Evolutionary conservation across 2,888 invertebrate species (phyloP), one percentile per base, ranked within the genome.

Genomic region (Elaeidobius kamerunicus): DNA sequence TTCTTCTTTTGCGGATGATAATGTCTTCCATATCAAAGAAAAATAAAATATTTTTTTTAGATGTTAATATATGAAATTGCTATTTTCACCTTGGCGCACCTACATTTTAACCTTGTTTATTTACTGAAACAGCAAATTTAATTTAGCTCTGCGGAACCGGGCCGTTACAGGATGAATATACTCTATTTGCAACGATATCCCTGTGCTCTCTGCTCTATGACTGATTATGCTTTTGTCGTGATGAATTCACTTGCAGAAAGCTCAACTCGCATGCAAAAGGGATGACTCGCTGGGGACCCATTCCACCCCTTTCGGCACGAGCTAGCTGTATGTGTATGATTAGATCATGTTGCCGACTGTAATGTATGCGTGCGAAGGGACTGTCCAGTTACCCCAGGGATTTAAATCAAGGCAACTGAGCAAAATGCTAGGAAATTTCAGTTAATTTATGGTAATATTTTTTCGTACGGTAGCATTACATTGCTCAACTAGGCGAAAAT

Each of bases 331-430:
- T 45, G 34, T 46, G 35, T 49, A 42, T 57, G 52, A 57, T 57
- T 57, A 55, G 55, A 55, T 55, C 52, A 46, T 45, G 49, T 49
- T 52, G 43, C 46, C 36, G 35, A 23, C 51, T 53, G 48, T 41
- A 47, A 52, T 52, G 45, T 34, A 52, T 20, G 45, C 34, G 27
- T 42, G 36, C 20, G 32, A 30, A 32, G 51, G 44, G 38, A 32
- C 15, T 36, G 42, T 30, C 30, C 30, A 12, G 30, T 12, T 12
- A 30, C 30, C 30, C 30, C 9, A 3, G 30, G 32, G 42, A 30
- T 42, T 42, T 42, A 7, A 42, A 42, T 42, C 42, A 42, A 42
- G 42, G 32, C 42, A 17, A 42, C 3, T 9, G 30, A 11, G 4
- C 12, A 30, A 2, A 30, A 30, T 14, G 32, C 18, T 42, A 42